Conservation (phyloP, 2,888 invertebrate species). For the Caenorhabditis sp. region DNA sequence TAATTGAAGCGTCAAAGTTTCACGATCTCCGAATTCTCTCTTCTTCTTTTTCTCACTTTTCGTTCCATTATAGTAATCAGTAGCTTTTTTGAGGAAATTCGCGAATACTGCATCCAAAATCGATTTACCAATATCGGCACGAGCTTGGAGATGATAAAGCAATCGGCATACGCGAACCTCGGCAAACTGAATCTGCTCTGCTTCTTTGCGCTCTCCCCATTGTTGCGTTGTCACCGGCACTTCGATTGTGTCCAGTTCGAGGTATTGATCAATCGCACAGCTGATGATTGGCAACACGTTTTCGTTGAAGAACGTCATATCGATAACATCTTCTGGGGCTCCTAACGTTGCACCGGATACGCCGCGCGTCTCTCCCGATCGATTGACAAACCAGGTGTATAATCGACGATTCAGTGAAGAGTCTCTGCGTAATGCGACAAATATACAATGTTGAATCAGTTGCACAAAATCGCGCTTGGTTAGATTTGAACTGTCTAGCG, state of each 20-base stretch:
- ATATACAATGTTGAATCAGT: constrained; percentile 72
- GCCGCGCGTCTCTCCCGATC: constrained; percentile 41
- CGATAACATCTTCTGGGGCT: constrained; percentile 42
- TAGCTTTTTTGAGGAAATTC: constrained; percentile 77
- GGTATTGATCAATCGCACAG: constrained; percentile 45
- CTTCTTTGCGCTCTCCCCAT: constrained; percentile 42
- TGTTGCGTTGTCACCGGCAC: constrained; percentile 35
- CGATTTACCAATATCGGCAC: constrained; percentile 83
- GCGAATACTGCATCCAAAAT: constrained; percentile 82
- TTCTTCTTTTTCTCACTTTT: background rate
- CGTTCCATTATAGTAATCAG: constrained; percentile 54
- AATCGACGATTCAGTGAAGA: constrained; percentile 87
- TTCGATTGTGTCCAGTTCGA: constrained; percentile 59
- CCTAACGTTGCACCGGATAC: constrained; percentile 33
- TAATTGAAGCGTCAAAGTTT: constrained; percentile 21
- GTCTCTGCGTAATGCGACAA: constrained; percentile 81
- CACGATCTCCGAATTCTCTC: constrained; percentile 29
- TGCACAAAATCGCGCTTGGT: constrained; percentile 62
- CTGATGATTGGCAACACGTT: constrained; percentile 42
- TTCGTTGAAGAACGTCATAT: constrained; percentile 50
- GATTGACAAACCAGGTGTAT: constrained; percentile 80
- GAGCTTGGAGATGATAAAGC: constrained; percentile 84
- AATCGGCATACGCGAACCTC: constrained; percentile 78
- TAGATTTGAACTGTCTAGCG: constrained; percentile 79
- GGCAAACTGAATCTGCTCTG: constrained; percentile 65